phyloP scores from a whole-genome alignment of 2,797 vertebrate genomes.

The Hypotaenidia okinawae region DNA sequence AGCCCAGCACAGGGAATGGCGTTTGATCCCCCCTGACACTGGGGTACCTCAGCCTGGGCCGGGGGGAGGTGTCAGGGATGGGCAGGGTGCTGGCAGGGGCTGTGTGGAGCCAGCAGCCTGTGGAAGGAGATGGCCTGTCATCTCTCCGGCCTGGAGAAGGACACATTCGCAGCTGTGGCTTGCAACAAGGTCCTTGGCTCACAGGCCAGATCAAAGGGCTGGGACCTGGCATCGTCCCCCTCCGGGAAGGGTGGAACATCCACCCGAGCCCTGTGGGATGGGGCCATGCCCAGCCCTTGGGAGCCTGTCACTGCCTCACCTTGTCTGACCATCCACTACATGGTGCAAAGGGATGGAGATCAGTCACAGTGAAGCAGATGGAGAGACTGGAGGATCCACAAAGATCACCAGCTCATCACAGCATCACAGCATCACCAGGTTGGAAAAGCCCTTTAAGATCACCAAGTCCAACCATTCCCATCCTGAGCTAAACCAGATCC shows the following conservation, averaged over 20 bases:
- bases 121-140: background rate
- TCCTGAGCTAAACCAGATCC: no score
- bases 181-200: background rate
- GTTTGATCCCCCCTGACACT: fast-evolving
- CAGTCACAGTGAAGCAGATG: background rate
- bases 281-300: background rate
- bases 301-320: fast-evolving
- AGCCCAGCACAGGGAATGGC: background rate
- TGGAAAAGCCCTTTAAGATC: no score
- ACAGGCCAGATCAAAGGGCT: background rate
- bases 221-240: background rate
- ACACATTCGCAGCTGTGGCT: background rate
- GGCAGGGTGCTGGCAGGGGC: background rate
- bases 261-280: background rate
- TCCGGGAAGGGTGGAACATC: background rate
- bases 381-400: fast-evolving
- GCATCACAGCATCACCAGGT: no score
- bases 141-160: background rate
- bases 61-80: background rate
- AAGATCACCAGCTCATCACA: background rate
- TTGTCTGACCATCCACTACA: fast-evolving
- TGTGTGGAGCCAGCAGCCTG: background rate
- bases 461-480: no score
- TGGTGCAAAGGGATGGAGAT: background rate
- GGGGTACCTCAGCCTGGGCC: fast-evolving